Evolutionary conservation across 2,797 vertebrate species (phyloP).

Genomic region (Antrozous pallidus): DNA sequence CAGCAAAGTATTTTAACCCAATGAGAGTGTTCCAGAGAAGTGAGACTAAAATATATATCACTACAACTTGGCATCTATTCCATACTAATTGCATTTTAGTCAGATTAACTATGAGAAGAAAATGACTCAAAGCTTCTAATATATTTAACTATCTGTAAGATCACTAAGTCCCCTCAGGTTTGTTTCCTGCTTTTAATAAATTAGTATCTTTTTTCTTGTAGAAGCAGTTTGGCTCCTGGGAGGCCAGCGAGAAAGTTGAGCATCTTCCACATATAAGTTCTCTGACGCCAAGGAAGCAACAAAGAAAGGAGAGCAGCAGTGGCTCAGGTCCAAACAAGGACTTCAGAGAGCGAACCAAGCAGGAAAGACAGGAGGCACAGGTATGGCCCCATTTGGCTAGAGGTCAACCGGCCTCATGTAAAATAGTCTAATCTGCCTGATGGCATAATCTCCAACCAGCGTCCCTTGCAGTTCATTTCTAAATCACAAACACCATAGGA

Average conservation of each 20-base stretch:
- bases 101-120: conserved; percentile 48
- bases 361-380: not conserved
- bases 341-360: not conserved
- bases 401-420: not conserved
- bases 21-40: not conserved
- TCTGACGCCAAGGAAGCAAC: not conserved
- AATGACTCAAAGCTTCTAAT: conserved; percentile 43
- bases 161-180: not conserved
- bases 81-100: conserved; percentile 55
- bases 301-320: not conserved
- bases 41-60: not conserved
- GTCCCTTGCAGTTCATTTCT: not conserved
- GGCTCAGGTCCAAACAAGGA: not conserved
- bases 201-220: conserved; percentile 14
- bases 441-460: not conserved
- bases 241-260: not conserved
- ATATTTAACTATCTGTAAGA: conserved; percentile 18
- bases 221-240: not conserved
- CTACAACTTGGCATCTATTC: conserved; percentile 1
- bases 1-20: conserved; percentile 58
- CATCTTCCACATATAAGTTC: not conserved
- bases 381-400: not conserved
- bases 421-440: not conserved
- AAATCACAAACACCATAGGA: not conserved
- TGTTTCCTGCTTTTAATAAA: conserved; percentile 49